Evolutionary conservation across 2,113 vertebrate species (phyloP), one percentile per base, ranked within the genome.

Genomic region (Salvelinus namaycush): DNA sequence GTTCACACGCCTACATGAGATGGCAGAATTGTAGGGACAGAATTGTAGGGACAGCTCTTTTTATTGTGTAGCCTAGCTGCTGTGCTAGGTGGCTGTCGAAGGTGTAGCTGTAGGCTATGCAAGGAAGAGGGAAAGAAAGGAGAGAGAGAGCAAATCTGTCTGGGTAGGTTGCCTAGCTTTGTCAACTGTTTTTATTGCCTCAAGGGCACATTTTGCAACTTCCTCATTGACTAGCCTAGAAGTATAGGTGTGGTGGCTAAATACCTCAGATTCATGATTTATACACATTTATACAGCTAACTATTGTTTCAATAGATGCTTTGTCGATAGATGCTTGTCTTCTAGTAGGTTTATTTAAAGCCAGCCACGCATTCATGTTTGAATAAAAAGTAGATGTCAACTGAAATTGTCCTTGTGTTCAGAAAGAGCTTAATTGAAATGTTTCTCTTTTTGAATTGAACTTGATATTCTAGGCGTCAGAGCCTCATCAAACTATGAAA

Each of bases 81-180:
- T 81, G 75, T 76, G 80, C 86, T 89, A 75, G 81, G 76, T 85
- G 83, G 81, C 88, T 91, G 89, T 89, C 87, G 91, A 92, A 91
- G 92, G 88, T 84, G 88, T 91, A 87, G 91, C 91, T 83, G 74
- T 49, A 76, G 86, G 90, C 86, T 77, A 81, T 87, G 80, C 83
- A 82, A 83, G 74, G 82, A 73, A 70, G 76, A 77, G 78, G 77
- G 68, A 85, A 84, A 83, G 49, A 85, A 77, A 57, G 76, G 84
- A 49, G 59, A 34, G 22, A 24, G 22, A 88, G 89, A 88, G 86
- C 70, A 88, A 90, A 88, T 85, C 79, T 83, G 87, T 87, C 87
- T 82, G 80, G 84, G 83, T 77, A 86, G 81, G 73, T 77, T 86
- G 81, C 79, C 51, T 72, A 29, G 83, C 82, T 76, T 83, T 85